Percentiles rank a stretch among this genome's conserved stretches.
These are phyloP conservation scores for Elaphurus davidianus DNA, from an alignment of 2,113 vertebrate species.

Conservation along the genomic window DNA sequence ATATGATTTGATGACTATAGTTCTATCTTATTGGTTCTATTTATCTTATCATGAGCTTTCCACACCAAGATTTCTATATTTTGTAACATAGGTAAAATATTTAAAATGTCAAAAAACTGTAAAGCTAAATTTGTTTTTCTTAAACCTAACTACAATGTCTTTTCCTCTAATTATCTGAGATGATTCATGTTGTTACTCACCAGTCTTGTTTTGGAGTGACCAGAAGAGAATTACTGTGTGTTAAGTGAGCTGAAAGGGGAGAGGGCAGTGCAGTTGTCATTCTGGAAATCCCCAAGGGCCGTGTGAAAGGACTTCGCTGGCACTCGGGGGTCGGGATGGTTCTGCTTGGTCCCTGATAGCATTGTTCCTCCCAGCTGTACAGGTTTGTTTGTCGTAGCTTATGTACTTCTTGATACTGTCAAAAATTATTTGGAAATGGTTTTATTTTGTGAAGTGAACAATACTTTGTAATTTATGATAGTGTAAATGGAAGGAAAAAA, in stretches of 20 bases:
- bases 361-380: slow-evolving; percentile 70
- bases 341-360: slow-evolving; percentile 60
- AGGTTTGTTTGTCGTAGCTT: slow-evolving; percentile 80
- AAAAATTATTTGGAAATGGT: slow-evolving; percentile 85
- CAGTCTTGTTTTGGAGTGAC: slow-evolving; percentile 72
- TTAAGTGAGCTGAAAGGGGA: slow-evolving; percentile 22
- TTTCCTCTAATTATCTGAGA: slow-evolving; percentile 65
- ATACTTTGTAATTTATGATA: slow-evolving; percentile 89
- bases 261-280: background rate
- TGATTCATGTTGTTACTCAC: slow-evolving; percentile 56
- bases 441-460: slow-evolving; percentile 90
- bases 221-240: slow-evolving; percentile 72
- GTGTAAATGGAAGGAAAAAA: slow-evolving; percentile 84
- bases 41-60: slow-evolving; percentile 73
- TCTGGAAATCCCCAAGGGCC: slow-evolving; percentile 71
- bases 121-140: background rate
- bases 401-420: slow-evolving; percentile 84
- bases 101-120: slow-evolving; percentile 61
- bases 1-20: slow-evolving; percentile 72
- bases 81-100: slow-evolving; percentile 73
- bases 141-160: slow-evolving; percentile 12
- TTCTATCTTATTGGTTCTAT: background rate
- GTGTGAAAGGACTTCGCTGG: slow-evolving; percentile 48
- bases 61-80: slow-evolving; percentile 73
- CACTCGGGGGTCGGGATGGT: slow-evolving; percentile 46